phyloP scores from a whole-genome alignment of 2,888 invertebrate genomes.

The Gastrophysa polygoni region DNA sequence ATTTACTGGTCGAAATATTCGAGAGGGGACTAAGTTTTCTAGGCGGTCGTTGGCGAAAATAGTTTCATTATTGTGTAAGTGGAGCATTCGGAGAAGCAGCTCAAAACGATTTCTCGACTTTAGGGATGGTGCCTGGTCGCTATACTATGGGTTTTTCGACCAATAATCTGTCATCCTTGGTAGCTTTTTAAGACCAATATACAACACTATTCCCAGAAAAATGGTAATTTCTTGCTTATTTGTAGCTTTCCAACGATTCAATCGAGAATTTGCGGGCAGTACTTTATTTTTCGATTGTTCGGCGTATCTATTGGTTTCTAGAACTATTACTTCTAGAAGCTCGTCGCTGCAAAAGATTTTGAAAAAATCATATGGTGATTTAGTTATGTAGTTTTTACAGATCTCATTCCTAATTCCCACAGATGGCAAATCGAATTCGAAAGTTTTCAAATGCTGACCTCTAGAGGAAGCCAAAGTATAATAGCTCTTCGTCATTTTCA shows the following conservation, averaged over 20 bases:
- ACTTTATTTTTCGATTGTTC: not conserved
- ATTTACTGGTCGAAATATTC: conserved; percentile 10
- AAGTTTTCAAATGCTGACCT: too few species aligned
- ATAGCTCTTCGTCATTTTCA: too few species aligned
- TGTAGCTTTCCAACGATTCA: conserved; percentile 1
- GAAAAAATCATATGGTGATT: not conserved
- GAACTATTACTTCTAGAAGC: not conserved
- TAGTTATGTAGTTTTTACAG: too few species aligned
- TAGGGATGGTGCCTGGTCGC: conserved; percentile 1
- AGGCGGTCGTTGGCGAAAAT: conserved; percentile 9
- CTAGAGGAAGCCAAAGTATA: too few species aligned
- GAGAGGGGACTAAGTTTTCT: conserved; percentile 1
- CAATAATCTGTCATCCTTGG: conserved; percentile 11
- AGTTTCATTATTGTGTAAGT: conserved; percentile 17
- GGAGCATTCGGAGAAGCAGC: conserved; percentile 11
- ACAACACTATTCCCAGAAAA: conserved; percentile 6
- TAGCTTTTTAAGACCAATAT: conserved; percentile 2
- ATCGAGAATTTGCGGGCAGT: not conserved
- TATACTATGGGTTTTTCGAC: conserved; percentile 8
- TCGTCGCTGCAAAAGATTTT: not conserved
- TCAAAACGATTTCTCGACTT: conserved; percentile 16
- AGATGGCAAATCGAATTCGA: too few species aligned
- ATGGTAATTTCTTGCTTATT: not conserved
- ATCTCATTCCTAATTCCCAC: too few species aligned
- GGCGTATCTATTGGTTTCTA: not conserved